These are phyloP conservation scores for Pseudococcus jackbeardsleyi DNA, from an alignment of 2,888 invertebrate genomes.

Conservation along the genomic window DNA sequence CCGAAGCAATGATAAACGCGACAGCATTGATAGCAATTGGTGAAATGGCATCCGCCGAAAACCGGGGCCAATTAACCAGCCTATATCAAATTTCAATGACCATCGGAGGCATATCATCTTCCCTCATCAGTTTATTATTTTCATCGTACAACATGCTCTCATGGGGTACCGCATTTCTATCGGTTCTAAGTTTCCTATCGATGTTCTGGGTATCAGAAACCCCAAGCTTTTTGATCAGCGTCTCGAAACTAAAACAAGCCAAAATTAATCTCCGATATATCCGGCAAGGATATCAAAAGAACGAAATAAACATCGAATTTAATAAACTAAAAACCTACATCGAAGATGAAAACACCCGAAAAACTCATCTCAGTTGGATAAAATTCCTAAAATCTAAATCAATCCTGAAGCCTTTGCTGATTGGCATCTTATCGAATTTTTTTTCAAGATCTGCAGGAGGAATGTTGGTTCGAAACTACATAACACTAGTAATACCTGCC, in stretches of 20 bases:
- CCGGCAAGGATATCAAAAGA: neutral
- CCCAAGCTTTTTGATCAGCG: conserved; percentile 5
- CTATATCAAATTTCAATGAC: neutral
- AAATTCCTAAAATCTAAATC: neutral
- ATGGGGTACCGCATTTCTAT: neutral
- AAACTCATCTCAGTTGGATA: conserved; percentile 1
- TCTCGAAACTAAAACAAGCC: neutral
- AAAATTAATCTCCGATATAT: neutral
- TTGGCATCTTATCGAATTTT: neutral
- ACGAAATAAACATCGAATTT: conserved; percentile 28
- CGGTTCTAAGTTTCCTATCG: neutral
- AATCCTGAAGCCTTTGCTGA: neutral
- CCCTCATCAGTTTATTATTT: neutral
- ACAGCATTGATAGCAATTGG: neutral
- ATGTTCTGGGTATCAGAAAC: conserved; percentile 49
- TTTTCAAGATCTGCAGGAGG: neutral
- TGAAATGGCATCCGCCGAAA: conserved; percentile 30
- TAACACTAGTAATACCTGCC: conserved; percentile 4
- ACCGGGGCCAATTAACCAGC: conserved; percentile 5
- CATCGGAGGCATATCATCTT: neutral
- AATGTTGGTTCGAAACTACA: neutral
- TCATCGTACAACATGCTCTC: conserved; percentile 5
- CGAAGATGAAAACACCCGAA: neutral
- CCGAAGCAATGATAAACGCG: neutral
- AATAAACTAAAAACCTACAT: conserved; percentile 17